Evolutionary conservation across 2,888 invertebrate genomes (phyloP), one percentile per base, ranked within the genome.

Genomic region (Mantis religiosa): DNA sequence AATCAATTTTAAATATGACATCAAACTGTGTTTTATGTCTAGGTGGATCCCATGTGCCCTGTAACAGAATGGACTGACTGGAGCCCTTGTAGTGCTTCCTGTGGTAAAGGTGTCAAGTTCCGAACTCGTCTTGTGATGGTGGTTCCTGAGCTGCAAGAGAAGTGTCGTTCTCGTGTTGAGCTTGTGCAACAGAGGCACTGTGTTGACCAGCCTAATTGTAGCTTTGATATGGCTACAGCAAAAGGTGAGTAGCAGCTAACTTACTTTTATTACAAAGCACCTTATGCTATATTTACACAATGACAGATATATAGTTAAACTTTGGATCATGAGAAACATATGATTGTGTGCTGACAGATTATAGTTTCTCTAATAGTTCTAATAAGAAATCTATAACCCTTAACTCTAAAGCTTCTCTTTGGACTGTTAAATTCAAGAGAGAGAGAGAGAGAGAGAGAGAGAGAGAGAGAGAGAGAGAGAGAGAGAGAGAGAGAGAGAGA

Each of bases 61-160:
- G 96, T 97, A n/a, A 97, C 97, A 0, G 95, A 95, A 87, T 99
- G 98, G 98, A 96, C 97, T 89, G 96, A 97, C 91, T 99, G 98
- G 98, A 97, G 98, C 89, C 97, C 98, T 0, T 99, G 98, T 93
- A 97, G 97, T 87, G 97, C 97, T 0, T 95, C 97, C 12, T 99
- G 98, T 92, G 98, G 98, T 0, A 95, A 95, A 92, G 98, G 98
- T 0, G 95, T 97, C 27, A 94, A 95, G 90, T 93, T 95, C 89
- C 95, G 98, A 88, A 97, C 97, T 82, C 95, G 98, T 8, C 94
- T 97, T 90, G 92, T 96, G 28, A 92, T 96, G 89, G 95, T 97
- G 87, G 95, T 96, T 85, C 95, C 96, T 3, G 95, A 95, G 20
- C 92, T 94, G 28, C 95, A 96, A 92, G 94, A 94, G 90, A 94